Evolutionary conservation across 2,113 vertebrate species (phyloP).

Genomic region (Stegostoma tigrinum): DNA sequence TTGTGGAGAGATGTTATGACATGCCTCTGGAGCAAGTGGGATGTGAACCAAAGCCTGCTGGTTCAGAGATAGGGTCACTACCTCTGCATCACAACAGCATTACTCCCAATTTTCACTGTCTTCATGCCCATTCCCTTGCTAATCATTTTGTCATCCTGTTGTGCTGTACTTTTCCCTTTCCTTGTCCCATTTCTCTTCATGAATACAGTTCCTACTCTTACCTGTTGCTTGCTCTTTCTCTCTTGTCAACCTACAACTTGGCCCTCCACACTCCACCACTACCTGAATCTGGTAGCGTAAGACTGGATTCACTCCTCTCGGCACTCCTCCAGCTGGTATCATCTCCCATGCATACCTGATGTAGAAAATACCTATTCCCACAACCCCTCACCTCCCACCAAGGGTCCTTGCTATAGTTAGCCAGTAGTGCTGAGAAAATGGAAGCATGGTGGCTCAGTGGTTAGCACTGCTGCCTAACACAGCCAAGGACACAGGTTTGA

Average conservation of each 20-base stretch:
- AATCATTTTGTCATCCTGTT: not conserved
- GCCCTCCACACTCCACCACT: not conserved
- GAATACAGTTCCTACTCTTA: not conserved
- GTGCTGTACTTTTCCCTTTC: not conserved
- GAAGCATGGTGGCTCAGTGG: too few species aligned
- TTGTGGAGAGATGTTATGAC: too few species aligned
- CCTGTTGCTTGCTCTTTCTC: not conserved
- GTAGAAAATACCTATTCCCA: not conserved
- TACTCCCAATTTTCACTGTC: not conserved
- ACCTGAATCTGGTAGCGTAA: not conserved
- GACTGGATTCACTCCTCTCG: too few species aligned
- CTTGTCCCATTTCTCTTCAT: not conserved
- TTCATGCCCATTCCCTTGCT: not conserved
- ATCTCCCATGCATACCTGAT: too few species aligned
- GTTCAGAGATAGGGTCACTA: too few species aligned
- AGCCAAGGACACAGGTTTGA: too few species aligned
- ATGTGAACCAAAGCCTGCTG: too few species aligned
- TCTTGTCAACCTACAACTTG: not conserved
- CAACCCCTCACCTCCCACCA: too few species aligned
- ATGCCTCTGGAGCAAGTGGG: too few species aligned
- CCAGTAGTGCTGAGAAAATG: too few species aligned
- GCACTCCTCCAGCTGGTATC: not conserved
- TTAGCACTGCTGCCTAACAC: too few species aligned
- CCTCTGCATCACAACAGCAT: not conserved
- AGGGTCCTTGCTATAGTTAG: too few species aligned